phyloP scores from a whole-genome alignment of 2,113 vertebrate species.

The Muntiacus reevesi region DNA sequence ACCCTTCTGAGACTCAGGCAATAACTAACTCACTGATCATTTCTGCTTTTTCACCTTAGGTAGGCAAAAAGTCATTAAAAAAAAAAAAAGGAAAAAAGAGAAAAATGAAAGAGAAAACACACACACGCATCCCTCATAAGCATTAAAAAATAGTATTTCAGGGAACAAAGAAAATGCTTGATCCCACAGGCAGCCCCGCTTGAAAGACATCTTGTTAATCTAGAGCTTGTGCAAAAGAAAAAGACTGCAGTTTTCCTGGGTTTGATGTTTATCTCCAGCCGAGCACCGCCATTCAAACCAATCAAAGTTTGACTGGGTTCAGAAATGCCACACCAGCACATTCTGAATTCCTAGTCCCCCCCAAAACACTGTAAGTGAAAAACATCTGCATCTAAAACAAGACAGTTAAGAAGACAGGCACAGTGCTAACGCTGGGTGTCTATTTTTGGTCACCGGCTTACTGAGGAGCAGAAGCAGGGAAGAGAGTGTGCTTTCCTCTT shows the following conservation, averaged over 20 bases:
- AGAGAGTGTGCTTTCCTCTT: not conserved
- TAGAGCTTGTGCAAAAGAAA: slow-evolving; percentile 52
- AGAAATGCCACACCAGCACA: slow-evolving; percentile 84
- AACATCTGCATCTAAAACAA: slow-evolving; percentile 86
- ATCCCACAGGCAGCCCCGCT: not conserved
- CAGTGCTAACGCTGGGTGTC: slow-evolving; percentile 70
- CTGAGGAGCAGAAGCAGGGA: slow-evolving; percentile 72
- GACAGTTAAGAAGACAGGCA: slow-evolving; percentile 83
- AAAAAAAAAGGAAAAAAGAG: not conserved
- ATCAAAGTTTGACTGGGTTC: slow-evolving; percentile 79
- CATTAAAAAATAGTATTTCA: slow-evolving; percentile 51
- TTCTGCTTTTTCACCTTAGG: slow-evolving; percentile 53
- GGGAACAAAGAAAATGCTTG: slow-evolving; percentile 71
- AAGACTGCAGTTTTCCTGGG: slow-evolving; percentile 48
- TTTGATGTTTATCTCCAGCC: slow-evolving; percentile 72
- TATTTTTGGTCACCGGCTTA: slow-evolving; percentile 82
- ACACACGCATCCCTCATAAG: not conserved
- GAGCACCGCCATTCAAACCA: slow-evolving; percentile 65
- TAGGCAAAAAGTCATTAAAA: slow-evolving; percentile 57
- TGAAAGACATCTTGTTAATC: slow-evolving; percentile 63
- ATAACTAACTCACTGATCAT: slow-evolving; percentile 33
- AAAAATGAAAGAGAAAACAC: not conserved
- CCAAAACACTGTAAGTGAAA: slow-evolving; percentile 76
- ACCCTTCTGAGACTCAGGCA: not conserved
- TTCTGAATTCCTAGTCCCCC: slow-evolving; percentile 69